Base-by-base conservation (phyloP, 2,797 vertebrate species). In the Brachyalestes nurse region DNA sequence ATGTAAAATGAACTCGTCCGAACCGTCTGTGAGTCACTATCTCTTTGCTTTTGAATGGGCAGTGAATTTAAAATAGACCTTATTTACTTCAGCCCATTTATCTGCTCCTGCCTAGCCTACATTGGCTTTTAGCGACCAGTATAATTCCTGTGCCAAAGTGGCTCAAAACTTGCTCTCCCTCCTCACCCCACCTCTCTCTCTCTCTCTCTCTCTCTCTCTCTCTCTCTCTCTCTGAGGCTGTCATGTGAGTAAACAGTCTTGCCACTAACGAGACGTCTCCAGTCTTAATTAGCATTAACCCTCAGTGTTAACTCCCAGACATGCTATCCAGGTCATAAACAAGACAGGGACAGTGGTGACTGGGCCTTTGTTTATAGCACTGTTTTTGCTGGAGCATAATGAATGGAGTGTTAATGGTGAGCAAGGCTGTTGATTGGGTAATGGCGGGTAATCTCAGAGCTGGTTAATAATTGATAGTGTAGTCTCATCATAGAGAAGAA, bases 391-490 rank as follows among this genome's bases (percentile, higher is more conserved):
- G 81, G 79, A 81, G 88, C 86, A 79, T 82, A 70, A 82, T 73
- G 74, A 83, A 66, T 75, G 40, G 51, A 72, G 71, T 23, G 67
- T 69, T 81, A 77, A 83, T 77, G 55, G 66, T 65, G 38, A 61
- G 60, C 28, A 72, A 76, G 60, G 76, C 61, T 83, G 82, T 83
- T 92, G 91, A 93, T 92, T 92, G 90, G 90, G 83, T 89, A 76
- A 88, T 92, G 91, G 91, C 90, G 84, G 87, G 91, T 45, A 90
- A 87, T 89, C 90, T 88, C 89, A 82, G 84, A 87, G 89, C 87
- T 91, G 80, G 86, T 94, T 92, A 92, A 93, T 93, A 92, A 92
- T 93, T 90, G 88, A 92, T 93, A 88, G 87, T 85, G 82, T 85
- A 87, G 88, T 91, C 88, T 88, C 87, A 82, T 61, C 81, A 82